Evolutionary conservation across 2,888 invertebrate genomes (phyloP).

Genomic region (Plagiodera versicolora): DNA sequence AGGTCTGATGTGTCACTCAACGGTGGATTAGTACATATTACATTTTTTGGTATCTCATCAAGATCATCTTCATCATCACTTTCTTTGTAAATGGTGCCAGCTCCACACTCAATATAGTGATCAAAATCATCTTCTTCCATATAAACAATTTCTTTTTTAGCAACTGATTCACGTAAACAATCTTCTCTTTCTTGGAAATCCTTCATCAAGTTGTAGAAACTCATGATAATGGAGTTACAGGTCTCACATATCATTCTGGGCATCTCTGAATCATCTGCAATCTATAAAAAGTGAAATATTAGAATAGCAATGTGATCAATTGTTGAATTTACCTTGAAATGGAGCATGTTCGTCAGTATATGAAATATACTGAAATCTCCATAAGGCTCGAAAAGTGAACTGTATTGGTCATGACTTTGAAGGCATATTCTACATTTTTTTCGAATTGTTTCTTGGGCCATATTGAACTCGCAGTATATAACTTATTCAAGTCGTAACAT

Average conservation of each 20-base stretch:
- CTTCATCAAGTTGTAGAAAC: constrained; percentile 18
- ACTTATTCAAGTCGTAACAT: neutral
- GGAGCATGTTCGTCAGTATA: neutral
- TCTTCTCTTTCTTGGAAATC: constrained; percentile 15
- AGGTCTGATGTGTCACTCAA: constrained; percentile 3
- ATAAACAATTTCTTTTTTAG: constrained; percentile 20
- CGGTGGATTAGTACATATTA: neutral
- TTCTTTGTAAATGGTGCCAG: constrained; percentile 16
- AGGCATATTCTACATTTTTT: constrained; percentile 21
- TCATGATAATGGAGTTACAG: constrained; percentile 20
- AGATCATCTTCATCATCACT: constrained; percentile 10
- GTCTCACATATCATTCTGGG: constrained; percentile 21
- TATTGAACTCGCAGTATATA: neutral
- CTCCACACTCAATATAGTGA: constrained; percentile 22
- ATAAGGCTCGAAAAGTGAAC: constrained; percentile 16
- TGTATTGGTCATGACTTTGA: constrained; percentile 13
- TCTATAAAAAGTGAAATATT: constrained; percentile 11
- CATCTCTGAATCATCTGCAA: constrained; percentile 11
- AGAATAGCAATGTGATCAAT: neutral
- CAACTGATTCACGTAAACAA: neutral
- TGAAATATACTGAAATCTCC: neutral
- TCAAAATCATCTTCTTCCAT: constrained; percentile 26
- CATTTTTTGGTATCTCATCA: neutral
- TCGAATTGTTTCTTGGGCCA: neutral
- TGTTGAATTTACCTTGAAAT: constrained; percentile 16